A percentile compares a stretch with the other conserved stretches of the same genome.
phyloP scores from a whole-genome alignment of 2,888 invertebrate species.

The Lordiphosa andalusiaca region DNA sequence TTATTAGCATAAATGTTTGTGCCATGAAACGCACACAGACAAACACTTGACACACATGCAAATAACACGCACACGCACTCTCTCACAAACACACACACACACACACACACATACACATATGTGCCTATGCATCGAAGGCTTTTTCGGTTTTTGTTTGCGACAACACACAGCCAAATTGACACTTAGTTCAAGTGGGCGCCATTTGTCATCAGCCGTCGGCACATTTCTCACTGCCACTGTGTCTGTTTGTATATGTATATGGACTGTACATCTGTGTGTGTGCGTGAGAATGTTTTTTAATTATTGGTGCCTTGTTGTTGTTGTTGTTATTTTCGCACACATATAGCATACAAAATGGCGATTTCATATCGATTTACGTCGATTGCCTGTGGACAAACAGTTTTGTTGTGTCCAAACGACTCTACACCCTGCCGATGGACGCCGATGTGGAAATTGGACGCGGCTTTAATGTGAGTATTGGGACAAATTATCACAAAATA shows the following conservation, averaged over 20 bases:
- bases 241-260: background rate
- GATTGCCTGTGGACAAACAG: slow-evolving; percentile 80
- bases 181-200: slow-evolving; percentile 66
- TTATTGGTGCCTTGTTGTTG: slow-evolving; percentile 46
- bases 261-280: slow-evolving; percentile 12
- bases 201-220: slow-evolving; percentile 62
- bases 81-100: no score
- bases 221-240: slow-evolving; percentile 49
- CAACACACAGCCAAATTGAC: slow-evolving; percentile 60
- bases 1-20: slow-evolving; percentile 68
- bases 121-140: slow-evolving; percentile 30
- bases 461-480: slow-evolving; percentile 79
- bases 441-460: slow-evolving; percentile 80
- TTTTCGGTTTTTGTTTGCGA: slow-evolving; percentile 19
- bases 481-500: slow-evolving; percentile 30
- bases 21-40: slow-evolving; percentile 50
- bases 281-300: slow-evolving; percentile 50
- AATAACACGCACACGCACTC: slow-evolving; percentile 59
- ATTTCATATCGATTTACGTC: slow-evolving; percentile 80
- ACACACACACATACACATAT: background rate
- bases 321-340: slow-evolving; percentile 21
- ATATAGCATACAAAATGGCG: slow-evolving; percentile 79
- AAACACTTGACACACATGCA: slow-evolving; percentile 37
- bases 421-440: slow-evolving; percentile 77
- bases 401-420: slow-evolving; percentile 80